A percentile compares a stretch with the other conserved stretches of the same genome.
phyloP scores from a whole-genome alignment of 2,113 vertebrate genomes.

The Xiphorhynchus elegans region DNA sequence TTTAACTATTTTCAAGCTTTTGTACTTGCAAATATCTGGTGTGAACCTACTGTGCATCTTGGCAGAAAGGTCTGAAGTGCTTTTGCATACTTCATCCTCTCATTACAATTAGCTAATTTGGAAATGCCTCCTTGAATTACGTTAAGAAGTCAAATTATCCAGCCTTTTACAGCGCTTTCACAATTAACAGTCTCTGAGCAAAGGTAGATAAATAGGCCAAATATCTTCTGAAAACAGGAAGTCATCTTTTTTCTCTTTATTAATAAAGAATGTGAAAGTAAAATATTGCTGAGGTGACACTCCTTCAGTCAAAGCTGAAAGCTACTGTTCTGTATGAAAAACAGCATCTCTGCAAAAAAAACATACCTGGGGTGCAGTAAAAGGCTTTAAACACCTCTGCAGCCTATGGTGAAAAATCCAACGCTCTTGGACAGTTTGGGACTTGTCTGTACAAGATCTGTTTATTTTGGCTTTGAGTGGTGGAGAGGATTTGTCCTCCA shows the following conservation, averaged over 20 bases:
- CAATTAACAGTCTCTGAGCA: neutral
- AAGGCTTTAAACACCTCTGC: neutral
- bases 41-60: neutral
- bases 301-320: neutral
- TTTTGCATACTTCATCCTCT: neutral
- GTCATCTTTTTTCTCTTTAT: neutral
- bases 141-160: neutral
- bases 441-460: neutral
- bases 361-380: neutral
- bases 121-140: neutral
- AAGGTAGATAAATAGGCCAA: neutral
- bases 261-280: neutral
- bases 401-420: neutral
- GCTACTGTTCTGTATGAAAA: neutral
- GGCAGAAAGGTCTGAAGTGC: neutral
- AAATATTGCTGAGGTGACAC: neutral
- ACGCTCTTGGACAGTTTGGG: neutral
- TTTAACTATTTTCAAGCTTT: neutral
- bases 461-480: conserved; percentile 14
- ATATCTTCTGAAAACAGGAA: neutral
- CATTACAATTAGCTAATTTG: neutral
- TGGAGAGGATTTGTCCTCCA: neutral
- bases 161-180: neutral
- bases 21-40: neutral
- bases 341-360: neutral